phyloP scores from a whole-genome alignment of 2,113 vertebrate genomes.

The Apistogramma diplotaenia region DNA sequence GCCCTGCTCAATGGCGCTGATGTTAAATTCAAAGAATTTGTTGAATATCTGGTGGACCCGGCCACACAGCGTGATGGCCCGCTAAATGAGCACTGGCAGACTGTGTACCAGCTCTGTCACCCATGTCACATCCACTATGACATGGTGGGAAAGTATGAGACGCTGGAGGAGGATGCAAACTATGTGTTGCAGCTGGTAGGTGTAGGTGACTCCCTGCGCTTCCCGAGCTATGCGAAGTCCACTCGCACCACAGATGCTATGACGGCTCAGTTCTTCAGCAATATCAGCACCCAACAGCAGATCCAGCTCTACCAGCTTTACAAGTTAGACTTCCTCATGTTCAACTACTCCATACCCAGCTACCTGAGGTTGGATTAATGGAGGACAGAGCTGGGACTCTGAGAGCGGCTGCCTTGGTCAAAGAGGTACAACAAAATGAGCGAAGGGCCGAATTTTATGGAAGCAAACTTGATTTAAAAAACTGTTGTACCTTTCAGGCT shows the following conservation, averaged over 20 bases:
- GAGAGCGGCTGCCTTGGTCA: slow-evolving; percentile 16
- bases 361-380: slow-evolving; percentile 92
- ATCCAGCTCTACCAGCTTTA: slow-evolving; percentile 93
- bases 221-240: slow-evolving; percentile 94
- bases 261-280: slow-evolving; percentile 97
- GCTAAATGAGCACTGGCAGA: slow-evolving; percentile 98
- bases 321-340: slow-evolving; percentile 98
- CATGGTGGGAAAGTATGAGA: slow-evolving; percentile 97
- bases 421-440: slow-evolving; percentile 17
- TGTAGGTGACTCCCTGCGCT: slow-evolving; percentile 84
- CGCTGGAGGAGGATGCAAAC: slow-evolving; percentile 92
- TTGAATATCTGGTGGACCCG: slow-evolving; percentile 90
- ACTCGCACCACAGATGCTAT: slow-evolving; percentile 98
- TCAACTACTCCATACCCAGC: slow-evolving; percentile 96
- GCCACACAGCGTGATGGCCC: slow-evolving; percentile 91
- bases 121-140: slow-evolving; percentile 98
- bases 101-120: slow-evolving; percentile 92
- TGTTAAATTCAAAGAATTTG: slow-evolving; percentile 92
- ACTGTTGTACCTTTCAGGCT: slow-evolving; percentile 19
- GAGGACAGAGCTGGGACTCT: slow-evolving; percentile 41
- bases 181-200: slow-evolving; percentile 88
- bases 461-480: slow-evolving; percentile 49
- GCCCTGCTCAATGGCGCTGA: slow-evolving; percentile 86
- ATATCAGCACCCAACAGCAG: slow-evolving; percentile 93
- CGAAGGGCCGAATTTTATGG: slow-evolving; percentile 6